A percentile compares a stretch with the other conserved stretches of the same genome.
phyloP scores from a whole-genome alignment of 2,888 invertebrate species.

The Geophilus truncorum region DNA sequence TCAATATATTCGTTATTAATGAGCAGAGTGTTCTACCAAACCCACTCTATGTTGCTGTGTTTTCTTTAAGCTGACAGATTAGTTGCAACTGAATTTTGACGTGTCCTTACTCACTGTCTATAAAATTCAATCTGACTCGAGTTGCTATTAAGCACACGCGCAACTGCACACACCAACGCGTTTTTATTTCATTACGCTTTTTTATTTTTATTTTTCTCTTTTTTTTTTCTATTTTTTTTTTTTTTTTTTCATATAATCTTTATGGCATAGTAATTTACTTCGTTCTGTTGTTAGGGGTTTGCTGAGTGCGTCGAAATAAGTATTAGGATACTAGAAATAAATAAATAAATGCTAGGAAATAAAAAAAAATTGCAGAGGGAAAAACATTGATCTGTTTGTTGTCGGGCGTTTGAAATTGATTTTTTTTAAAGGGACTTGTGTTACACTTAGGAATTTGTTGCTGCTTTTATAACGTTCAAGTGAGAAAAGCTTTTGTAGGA shows the following conservation, averaged over 20 bases:
- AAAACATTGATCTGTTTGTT: background rate
- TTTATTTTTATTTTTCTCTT: background rate
- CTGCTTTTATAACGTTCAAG: background rate
- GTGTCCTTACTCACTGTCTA: background rate
- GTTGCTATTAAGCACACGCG: background rate
- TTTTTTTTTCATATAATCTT: background rate
- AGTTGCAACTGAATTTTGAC: background rate
- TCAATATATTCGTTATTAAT: constrained; percentile 8
- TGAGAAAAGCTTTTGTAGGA: constrained; percentile 18
- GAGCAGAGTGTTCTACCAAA: constrained; percentile 12
- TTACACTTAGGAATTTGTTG: background rate
- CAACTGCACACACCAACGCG: background rate
- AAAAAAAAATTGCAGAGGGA: background rate
- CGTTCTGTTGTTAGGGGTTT: background rate
- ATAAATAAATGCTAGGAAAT: background rate
- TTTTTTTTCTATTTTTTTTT: background rate
- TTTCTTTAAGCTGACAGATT: background rate
- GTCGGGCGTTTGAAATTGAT: background rate
- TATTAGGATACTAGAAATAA: background rate
- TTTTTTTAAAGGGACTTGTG: background rate
- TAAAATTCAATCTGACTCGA: background rate
- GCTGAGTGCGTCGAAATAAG: background rate
- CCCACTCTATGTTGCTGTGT: background rate
- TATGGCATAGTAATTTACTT: background rate
- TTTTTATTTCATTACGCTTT: background rate